phyloP scores from a whole-genome alignment of 2,797 vertebrate species.

The Poeciliopsis turneri region DNA sequence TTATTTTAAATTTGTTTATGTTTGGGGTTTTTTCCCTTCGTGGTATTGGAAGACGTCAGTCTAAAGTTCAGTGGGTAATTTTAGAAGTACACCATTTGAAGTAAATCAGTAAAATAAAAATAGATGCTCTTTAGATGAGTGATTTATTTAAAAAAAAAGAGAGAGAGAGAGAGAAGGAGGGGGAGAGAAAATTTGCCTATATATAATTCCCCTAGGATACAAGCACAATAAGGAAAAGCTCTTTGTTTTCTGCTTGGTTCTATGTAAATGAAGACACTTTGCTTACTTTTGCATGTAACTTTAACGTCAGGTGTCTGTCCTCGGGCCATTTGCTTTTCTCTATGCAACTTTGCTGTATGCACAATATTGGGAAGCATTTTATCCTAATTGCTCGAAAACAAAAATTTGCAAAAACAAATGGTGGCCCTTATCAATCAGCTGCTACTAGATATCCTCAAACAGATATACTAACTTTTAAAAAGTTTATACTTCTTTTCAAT shows the following conservation, averaged over 20 bases:
- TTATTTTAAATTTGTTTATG: neutral
- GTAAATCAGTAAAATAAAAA: conserved; percentile 3
- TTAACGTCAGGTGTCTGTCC: neutral
- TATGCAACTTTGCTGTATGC: neutral
- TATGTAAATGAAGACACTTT: neutral
- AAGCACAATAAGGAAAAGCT: neutral
- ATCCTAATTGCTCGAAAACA: neutral
- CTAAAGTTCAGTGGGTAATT: neutral
- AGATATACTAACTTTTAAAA: neutral
- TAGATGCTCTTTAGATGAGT: neutral
- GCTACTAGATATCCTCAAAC: neutral
- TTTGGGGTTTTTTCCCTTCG: neutral
- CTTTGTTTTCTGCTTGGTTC: neutral
- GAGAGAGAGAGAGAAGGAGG: too few relatives aligned
- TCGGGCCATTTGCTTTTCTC: neutral
- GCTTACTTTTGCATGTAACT: neutral
- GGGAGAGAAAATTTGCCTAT: too few relatives aligned
- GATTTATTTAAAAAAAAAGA: neutral
- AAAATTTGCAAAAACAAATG: neutral
- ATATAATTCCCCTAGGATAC: neutral
- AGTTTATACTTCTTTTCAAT: neutral
- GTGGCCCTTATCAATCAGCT: neutral
- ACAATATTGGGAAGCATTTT: neutral
- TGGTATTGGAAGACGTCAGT: neutral
- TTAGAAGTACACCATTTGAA: conserved; percentile 8